These are phyloP conservation scores for Tetranychus urticae DNA, from an alignment of 1,140 invertebrate species.

Conservation along the genomic window DNA sequence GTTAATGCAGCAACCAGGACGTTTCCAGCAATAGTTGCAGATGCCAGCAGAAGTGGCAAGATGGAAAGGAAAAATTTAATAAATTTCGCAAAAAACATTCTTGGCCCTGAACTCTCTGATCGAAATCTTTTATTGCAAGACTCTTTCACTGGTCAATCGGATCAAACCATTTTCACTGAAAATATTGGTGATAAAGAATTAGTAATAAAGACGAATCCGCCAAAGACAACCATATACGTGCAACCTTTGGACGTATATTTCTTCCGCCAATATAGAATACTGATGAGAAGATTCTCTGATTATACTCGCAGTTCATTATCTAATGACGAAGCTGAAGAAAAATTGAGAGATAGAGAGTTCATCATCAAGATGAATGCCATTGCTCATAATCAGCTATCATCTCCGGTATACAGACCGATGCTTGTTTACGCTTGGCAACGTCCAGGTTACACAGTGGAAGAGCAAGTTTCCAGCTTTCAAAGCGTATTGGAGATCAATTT, in stretches of 20 bases:
- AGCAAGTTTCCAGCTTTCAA: neutral
- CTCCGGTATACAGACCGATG: neutral
- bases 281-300: neutral
- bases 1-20: too few species aligned
- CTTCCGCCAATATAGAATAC: neutral
- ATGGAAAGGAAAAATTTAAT: too few species aligned
- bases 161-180: neutral
- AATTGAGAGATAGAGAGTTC: neutral
- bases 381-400: neutral
- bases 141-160: neutral
- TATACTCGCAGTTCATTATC: neutral
- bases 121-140: neutral
- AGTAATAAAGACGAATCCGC: neutral
- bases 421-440: neutral
- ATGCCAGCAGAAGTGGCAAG: too few species aligned
- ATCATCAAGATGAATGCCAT: neutral
- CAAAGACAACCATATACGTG: neutral
- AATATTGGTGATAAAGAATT: neutral
- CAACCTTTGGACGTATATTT: neutral
- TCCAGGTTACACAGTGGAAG: neutral
- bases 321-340: neutral
- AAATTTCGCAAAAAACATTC: too few species aligned
- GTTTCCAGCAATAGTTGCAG: too few species aligned
- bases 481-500: neutral
- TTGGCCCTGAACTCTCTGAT: neutral